A percentile compares a stretch with the other conserved stretches of the same genome.
These are phyloP conservation scores for Melinaea menophilus DNA, from an alignment of 2,888 invertebrate species.

Conservation along the genomic window DNA sequence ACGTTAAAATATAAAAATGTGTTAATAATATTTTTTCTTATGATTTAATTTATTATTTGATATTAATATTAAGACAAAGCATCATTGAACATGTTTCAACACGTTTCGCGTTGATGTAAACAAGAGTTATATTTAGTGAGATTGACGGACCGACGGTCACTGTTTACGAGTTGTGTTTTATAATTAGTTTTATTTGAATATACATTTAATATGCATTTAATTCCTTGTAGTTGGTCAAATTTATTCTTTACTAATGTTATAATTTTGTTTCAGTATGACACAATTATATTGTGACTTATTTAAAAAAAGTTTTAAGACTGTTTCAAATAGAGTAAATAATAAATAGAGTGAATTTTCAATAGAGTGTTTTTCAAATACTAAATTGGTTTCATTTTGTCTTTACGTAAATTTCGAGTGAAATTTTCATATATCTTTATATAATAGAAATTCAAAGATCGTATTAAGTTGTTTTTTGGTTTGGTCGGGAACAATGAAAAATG, in stretches of 20 bases:
- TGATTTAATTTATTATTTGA: not conserved
- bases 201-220: not conserved
- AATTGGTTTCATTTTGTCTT: too few relatives aligned
- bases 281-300: too few relatives aligned
- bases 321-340: not conserved
- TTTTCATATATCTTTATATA: too few relatives aligned
- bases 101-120: constrained; percentile 41
- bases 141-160: constrained; percentile 49
- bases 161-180: constrained; percentile 43
- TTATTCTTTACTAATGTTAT: constrained; percentile 3
- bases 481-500: constrained; percentile 31
- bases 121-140: constrained; percentile 56
- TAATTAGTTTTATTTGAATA: too few relatives aligned
- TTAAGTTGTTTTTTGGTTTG: too few relatives aligned
- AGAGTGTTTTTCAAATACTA: too few relatives aligned
- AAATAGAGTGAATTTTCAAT: too few relatives aligned
- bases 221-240: not conserved
- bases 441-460: too few relatives aligned
- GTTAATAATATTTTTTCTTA: too few relatives aligned
- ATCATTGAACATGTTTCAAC: constrained; percentile 38
- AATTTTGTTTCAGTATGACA: too few relatives aligned
- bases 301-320: not conserved
- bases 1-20: too few relatives aligned
- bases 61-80: constrained; percentile 20
- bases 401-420: too few relatives aligned